Conservation (phyloP, 2,888 invertebrate genomes). For the Monopis laevigella region DNA sequence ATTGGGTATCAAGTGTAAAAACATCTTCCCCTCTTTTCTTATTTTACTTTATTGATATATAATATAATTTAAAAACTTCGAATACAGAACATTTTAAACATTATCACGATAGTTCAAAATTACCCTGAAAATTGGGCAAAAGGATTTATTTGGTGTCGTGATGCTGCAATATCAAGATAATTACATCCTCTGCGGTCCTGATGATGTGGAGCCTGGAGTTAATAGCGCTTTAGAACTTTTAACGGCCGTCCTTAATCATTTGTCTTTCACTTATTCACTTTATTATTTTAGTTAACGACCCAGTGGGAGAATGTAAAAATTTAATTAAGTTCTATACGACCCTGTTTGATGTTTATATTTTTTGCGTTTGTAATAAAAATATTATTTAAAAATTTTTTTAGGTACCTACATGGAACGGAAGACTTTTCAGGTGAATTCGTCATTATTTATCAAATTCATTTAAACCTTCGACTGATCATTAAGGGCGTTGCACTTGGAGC, state of each 20-base stretch:
- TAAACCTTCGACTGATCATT: too few relatives aligned
- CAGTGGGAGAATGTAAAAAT: constrained; percentile 10
- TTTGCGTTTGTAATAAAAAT: background rate
- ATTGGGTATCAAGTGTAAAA: too few relatives aligned
- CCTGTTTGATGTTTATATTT: background rate
- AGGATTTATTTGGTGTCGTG: constrained; percentile 12
- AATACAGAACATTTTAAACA: too few relatives aligned
- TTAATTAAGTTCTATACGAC: constrained; percentile 7
- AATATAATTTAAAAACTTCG: too few relatives aligned
- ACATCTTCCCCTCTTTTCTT: too few relatives aligned
- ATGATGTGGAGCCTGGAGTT: constrained; percentile 15
- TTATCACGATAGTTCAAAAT: too few relatives aligned
- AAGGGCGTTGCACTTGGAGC: too few relatives aligned
- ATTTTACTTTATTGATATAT: too few relatives aligned
- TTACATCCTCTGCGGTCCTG: constrained; percentile 16
- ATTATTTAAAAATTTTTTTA: too few relatives aligned
- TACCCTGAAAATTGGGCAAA: constrained; percentile 4
- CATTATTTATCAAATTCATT: too few relatives aligned
- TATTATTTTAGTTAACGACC: constrained; percentile 13
- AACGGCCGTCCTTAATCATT: constrained; percentile 16
- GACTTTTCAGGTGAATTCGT: too few relatives aligned
- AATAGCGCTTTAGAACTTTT: constrained; percentile 16
- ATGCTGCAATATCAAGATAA: constrained; percentile 17
- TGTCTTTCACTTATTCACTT: constrained; percentile 11
- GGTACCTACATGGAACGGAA: too few relatives aligned